Conservation (phyloP, 2,113 vertebrate genomes). For the Numenius arquata region DNA sequence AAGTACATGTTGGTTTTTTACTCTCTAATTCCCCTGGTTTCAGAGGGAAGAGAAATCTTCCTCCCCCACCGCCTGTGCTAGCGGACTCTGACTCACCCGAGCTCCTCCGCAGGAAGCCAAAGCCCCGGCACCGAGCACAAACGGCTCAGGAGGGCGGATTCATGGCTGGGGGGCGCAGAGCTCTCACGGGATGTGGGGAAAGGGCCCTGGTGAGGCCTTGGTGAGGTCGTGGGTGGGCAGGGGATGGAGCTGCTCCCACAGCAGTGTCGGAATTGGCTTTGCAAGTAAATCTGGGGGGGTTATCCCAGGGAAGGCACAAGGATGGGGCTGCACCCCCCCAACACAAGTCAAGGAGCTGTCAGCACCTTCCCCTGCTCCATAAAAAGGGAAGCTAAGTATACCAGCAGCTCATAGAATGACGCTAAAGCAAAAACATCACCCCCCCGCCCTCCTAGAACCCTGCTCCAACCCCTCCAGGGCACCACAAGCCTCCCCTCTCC, state of each 20-base stretch:
- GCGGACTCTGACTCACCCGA: not conserved
- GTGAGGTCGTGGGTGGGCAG: fast-evolving
- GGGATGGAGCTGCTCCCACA: not conserved
- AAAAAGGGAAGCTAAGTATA: fast-evolving
- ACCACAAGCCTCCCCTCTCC: not conserved
- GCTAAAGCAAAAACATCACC: fast-evolving
- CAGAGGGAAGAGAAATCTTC: not conserved
- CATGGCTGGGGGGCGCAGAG: not conserved
- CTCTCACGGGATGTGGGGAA: fast-evolving
- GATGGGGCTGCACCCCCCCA: too few relatives aligned
- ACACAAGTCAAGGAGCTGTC: not conserved
- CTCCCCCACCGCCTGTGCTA: not conserved
- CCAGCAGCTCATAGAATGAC: fast-evolving
- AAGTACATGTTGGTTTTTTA: not conserved
- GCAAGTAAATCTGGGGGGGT: too few relatives aligned
- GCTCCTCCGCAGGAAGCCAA: not conserved
- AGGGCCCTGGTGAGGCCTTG: not conserved
- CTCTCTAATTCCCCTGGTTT: not conserved
- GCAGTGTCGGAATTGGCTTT: fast-evolving
- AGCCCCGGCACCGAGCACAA: not conserved
- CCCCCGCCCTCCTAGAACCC: fast-evolving
- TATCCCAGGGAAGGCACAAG: not conserved
- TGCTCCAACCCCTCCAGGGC: too few relatives aligned
- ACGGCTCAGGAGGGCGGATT: not conserved
- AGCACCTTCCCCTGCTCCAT: not conserved